Evolutionary conservation across 1,140 invertebrate genomes (phyloP), one percentile per base, ranked within the genome.

Genomic region (Philotrypesis tridentata): DNA sequence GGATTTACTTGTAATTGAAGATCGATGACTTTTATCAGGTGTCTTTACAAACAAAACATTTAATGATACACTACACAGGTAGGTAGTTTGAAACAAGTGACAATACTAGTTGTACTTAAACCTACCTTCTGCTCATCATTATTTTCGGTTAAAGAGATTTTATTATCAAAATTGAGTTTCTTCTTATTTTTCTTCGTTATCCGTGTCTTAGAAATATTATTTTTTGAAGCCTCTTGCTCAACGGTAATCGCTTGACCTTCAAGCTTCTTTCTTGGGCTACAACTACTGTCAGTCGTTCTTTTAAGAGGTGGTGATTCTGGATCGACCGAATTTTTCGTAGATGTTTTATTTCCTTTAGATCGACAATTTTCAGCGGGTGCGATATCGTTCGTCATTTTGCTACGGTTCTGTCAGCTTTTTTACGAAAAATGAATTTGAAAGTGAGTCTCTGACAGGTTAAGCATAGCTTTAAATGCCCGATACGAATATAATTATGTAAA

Each of bases 401-500:
- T 65, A 2, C 5, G 31, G 48, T 55, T 55, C 48, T 55, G 48
- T 67, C 27, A 40, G 48, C 8, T 76, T 76, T 75, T 27, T 9
- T 29, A 76, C 2, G 6, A n/a, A 63, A 29, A 76, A 55, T 12
- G 4, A 43, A 67, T 40, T 67, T 43, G 1, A 65, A 76, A 12
- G 27, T 14, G 7, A 76, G 33, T 27, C 4, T 2, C n/a, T 25
- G 11, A 37, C 60, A 63, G 31, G 55, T 75, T 63, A 63, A 12
- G 23, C 17, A 23, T 21, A 9, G 0, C 33, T 63, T 31, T 17
- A 61, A 61, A 75, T n/a, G 25, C 31, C 23, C 27, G n/a, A 23
- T 31, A 61, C 5, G 67, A 70, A 79, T 70, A 79, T 14, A 79
- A 70, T n/a, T n/a, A n/a, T n/a, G n/a, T n/a, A 70, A 17, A 77